A percentile compares a stretch with the other conserved stretches of the same genome.
Conservation (phyloP, 1,140 invertebrate species). For the Elysia chlorotica region DNA sequence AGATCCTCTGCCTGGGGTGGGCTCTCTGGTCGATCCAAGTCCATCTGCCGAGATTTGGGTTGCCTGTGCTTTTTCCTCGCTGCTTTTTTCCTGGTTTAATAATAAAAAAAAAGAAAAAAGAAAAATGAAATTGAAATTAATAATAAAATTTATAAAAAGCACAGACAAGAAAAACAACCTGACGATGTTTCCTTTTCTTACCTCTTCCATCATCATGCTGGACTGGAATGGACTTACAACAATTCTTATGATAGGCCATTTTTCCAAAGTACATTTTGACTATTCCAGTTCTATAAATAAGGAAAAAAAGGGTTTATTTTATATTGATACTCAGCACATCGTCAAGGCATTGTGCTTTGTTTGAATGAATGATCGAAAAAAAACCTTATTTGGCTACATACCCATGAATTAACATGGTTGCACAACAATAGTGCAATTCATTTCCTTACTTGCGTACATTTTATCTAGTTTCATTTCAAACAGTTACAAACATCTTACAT, state of each 20-base stretch:
- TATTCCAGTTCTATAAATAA: too few relatives aligned
- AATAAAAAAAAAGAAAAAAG: background rate
- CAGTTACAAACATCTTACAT: slow-evolving; percentile 17
- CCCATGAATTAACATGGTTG: too few relatives aligned
- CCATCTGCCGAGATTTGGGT: background rate
- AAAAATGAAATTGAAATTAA: background rate
- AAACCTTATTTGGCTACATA: too few relatives aligned
- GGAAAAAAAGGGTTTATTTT: too few relatives aligned
- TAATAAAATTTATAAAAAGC: slow-evolving; percentile 1
- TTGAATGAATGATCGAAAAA: too few relatives aligned
- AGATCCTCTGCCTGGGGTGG: background rate
- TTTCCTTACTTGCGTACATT: too few relatives aligned
- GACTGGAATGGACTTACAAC: background rate
- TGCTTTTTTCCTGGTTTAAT: slow-evolving; percentile 14
- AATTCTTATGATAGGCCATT: too few relatives aligned
- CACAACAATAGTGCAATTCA: too few relatives aligned
- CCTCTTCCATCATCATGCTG: background rate
- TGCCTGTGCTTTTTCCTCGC: background rate
- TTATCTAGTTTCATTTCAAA: too few relatives aligned
- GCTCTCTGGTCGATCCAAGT: slow-evolving; percentile 3
- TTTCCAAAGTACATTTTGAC: too few relatives aligned
- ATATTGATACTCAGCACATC: too few relatives aligned
- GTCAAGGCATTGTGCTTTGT: too few relatives aligned
- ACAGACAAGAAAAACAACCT: background rate
- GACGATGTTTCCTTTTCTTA: background rate